Conservation (phyloP, 2,888 invertebrate genomes). For the Germaria angustata region DNA sequence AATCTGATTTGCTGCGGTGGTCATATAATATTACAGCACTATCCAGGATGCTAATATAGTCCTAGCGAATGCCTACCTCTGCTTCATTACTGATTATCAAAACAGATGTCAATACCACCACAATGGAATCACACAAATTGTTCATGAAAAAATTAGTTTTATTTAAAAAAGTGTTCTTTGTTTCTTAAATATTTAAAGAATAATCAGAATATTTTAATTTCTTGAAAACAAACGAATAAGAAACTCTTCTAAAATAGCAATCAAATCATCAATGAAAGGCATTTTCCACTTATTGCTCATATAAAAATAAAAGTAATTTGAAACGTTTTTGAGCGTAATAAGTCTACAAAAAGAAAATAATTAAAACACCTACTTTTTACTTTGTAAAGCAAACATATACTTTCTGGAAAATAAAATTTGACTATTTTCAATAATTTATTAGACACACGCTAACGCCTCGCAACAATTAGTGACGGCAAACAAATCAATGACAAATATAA, state of each 20-base stretch:
- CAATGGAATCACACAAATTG: too few relatives aligned
- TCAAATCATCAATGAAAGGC: neutral
- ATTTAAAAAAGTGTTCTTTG: too few relatives aligned
- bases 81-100: too few relatives aligned
- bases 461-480: constrained; percentile 35
- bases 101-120: too few relatives aligned
- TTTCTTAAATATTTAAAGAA: neutral
- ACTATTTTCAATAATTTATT: constrained; percentile 57
- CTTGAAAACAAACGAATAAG: neutral
- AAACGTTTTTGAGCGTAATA: constrained; percentile 17
- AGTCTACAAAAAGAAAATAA: constrained; percentile 32
- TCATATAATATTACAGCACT: too few relatives aligned
- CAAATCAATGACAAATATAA: constrained; percentile 9
- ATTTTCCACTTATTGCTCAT: neutral
- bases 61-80: too few relatives aligned
- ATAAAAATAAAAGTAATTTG: constrained; percentile 1
- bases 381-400: neutral
- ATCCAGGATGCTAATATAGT: too few relatives aligned
- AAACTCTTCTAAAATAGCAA: neutral
- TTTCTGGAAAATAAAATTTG: neutral
- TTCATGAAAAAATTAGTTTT: too few relatives aligned
- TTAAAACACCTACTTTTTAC: constrained; percentile 36
- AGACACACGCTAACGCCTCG: constrained; percentile 57
- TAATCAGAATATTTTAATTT: neutral
- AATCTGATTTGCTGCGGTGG: too few relatives aligned